A percentile compares a stretch with the other conserved stretches of the same genome.
These are phyloP conservation scores for Pseudorasbora parva DNA, from an alignment of 2,113 vertebrate species.

Conservation along the genomic window DNA sequence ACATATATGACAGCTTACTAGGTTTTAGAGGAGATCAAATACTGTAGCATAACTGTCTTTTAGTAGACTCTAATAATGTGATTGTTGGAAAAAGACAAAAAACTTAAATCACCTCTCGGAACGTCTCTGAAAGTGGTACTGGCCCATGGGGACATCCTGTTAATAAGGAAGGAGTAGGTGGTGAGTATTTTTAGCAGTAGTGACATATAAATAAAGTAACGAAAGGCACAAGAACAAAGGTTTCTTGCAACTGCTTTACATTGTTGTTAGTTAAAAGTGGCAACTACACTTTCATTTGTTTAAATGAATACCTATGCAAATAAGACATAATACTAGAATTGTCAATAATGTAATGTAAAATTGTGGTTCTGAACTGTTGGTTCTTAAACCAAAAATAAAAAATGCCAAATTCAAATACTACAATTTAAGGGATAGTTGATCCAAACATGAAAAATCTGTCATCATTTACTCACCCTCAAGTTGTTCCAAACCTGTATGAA, in stretches of 20 bases:
- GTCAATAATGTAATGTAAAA: no score
- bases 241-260: no score
- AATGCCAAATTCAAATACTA: neutral
- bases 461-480: no score
- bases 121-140: conserved; percentile 92
- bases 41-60: neutral
- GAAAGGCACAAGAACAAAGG: neutral
- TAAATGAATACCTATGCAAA: no score
- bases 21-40: neutral
- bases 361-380: neutral
- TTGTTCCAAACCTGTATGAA: no score
- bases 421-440: no score
- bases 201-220: neutral
- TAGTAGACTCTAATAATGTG: neutral
- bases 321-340: no score
- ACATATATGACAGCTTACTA: neutral
- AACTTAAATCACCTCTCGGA: conserved; percentile 86
- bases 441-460: neutral
- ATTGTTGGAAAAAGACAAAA: conserved; percentile 44
- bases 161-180: conserved; percentile 28
- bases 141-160: conserved; percentile 94
- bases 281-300: no score
- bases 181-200: neutral
- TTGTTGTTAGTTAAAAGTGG: no score
- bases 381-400: neutral